Conservation (phyloP, 2,113 vertebrate species). For the Gallinago jamesoni region DNA sequence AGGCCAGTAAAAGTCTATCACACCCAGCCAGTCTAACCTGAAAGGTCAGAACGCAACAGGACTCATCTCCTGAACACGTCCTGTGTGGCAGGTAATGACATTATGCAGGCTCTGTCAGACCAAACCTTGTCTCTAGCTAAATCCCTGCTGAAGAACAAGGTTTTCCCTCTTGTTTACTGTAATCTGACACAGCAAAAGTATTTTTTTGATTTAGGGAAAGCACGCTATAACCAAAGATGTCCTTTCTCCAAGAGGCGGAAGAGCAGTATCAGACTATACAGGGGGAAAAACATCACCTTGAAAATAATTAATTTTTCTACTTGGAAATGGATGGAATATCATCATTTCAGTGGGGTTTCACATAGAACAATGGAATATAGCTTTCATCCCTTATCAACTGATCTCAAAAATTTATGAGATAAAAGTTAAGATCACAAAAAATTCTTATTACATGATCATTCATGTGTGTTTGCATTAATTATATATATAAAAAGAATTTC, state of each 20-base stretch:
- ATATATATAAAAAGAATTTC: not conserved
- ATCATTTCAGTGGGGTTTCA: not conserved
- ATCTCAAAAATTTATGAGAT: not conserved
- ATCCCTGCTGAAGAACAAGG: not conserved
- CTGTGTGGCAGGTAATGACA: not conserved
- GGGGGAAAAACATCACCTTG: not conserved
- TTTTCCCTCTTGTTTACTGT: not conserved
- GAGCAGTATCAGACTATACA: not conserved
- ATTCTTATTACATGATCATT: not conserved
- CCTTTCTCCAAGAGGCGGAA: not conserved
- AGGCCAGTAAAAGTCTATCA: not conserved
- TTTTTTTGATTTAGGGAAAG: not conserved
- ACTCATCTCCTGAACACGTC: not conserved
- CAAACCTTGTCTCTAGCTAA: not conserved
- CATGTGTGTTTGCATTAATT: not conserved
- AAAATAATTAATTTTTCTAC: not conserved
- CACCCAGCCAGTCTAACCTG: not conserved
- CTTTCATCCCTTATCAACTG: not conserved
- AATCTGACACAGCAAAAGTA: not conserved
- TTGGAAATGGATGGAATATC: not conserved
- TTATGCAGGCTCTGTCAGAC: not conserved
- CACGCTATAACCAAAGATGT: not conserved
- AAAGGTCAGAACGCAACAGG: not conserved
- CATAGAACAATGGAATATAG: not conserved
- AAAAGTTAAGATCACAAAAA: not conserved